These are phyloP conservation scores for Tortricodes alternella DNA, from an alignment of 2,888 invertebrate genomes.

Conservation along the genomic window DNA sequence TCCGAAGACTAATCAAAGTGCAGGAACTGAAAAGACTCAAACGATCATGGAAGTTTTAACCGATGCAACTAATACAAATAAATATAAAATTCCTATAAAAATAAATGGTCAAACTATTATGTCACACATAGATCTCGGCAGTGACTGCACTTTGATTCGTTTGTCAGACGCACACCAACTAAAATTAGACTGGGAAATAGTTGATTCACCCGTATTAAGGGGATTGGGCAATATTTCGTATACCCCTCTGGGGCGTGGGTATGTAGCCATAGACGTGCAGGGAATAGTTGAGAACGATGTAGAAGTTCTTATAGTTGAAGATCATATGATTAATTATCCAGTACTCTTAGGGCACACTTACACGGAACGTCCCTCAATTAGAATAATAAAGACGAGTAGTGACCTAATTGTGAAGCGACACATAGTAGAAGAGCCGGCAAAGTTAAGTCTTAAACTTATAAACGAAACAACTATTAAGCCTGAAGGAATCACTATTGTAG, in stretches of 20 bases:
- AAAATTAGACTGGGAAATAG: neutral
- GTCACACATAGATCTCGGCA: slow-evolving; percentile 40
- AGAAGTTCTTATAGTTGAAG: slow-evolving; percentile 3
- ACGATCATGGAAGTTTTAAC: neutral
- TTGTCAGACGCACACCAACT: slow-evolving; percentile 22
- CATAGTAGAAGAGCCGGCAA: no score
- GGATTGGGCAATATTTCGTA: slow-evolving; percentile 12
- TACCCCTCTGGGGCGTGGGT: neutral
- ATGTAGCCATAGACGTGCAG: neutral
- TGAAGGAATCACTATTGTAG: neutral
- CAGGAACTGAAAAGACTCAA: neutral
- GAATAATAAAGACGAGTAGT: neutral
- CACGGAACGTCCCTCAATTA: neutral
- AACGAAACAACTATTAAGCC: no score
- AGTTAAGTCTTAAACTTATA: no score
- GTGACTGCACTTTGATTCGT: slow-evolving; percentile 38
- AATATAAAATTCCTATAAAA: slow-evolving; percentile 28
- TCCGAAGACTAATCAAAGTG: neutral
- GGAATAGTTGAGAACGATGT: slow-evolving; percentile 1
- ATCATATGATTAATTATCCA: slow-evolving; percentile 12
- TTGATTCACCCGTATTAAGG: slow-evolving; percentile 8
- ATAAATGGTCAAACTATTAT: slow-evolving; percentile 11
- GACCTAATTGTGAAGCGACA: no score
- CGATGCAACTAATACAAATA: neutral
- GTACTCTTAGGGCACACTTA: slow-evolving; percentile 16